phyloP scores from a whole-genome alignment of 2,888 invertebrate genomes.

The Apantesis nais region DNA sequence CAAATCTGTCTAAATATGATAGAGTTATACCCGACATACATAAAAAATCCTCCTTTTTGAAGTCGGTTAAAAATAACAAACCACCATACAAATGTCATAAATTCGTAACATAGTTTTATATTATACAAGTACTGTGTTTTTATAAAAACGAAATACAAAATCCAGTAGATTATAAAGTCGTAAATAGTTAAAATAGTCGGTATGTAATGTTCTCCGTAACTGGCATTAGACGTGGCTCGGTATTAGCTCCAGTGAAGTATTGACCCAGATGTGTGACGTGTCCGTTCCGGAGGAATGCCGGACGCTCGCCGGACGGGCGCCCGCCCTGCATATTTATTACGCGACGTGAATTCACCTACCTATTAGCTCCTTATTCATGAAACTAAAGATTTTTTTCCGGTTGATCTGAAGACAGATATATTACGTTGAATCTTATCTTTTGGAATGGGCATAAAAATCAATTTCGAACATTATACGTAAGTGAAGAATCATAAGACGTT shows the following conservation, averaged over 20 bases:
- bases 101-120: no score
- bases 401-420: no score
- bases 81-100: not conserved
- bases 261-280: conserved; percentile 25
- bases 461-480: no score
- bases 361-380: not conserved
- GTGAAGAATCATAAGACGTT: no score
- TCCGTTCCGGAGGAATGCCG: conserved; percentile 6
- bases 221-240: conserved; percentile 10
- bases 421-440: no score
- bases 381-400: not conserved
- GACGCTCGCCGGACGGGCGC: conserved; percentile 3
- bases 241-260: conserved; percentile 19
- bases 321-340: conserved; percentile 26
- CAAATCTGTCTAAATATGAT: no score
- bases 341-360: not conserved
- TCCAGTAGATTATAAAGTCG: not conserved
- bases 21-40: no score
- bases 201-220: conserved; percentile 10
- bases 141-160: no score
- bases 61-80: no score
- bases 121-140: no score
- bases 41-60: no score
- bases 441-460: no score
- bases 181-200: conserved; percentile 3